Percentiles rank a stretch among this genome's conserved stretches.
phyloP scores from a whole-genome alignment of 2,113 vertebrate species.

The Nothobranchius furzeri region DNA sequence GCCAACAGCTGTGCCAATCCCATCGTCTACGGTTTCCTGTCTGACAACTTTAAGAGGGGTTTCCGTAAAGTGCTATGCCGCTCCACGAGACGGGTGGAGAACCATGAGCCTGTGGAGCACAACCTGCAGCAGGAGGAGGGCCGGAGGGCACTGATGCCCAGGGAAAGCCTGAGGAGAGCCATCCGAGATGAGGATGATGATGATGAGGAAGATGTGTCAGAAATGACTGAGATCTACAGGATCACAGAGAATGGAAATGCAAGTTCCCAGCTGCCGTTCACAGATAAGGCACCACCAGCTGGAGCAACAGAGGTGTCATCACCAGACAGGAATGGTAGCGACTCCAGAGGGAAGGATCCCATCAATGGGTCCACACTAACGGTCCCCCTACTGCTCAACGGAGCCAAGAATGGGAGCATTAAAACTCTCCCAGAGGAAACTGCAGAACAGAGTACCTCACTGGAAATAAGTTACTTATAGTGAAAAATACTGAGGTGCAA shows the following conservation, averaged over 20 bases:
- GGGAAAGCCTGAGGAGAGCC: conserved; percentile 75
- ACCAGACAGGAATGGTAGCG: conserved; percentile 43
- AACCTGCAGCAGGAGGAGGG: conserved; percentile 67
- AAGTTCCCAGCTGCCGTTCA: conserved; percentile 48
- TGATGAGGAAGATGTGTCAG: conserved; percentile 70
- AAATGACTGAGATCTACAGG: conserved; percentile 83
- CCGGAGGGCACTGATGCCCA: conserved; percentile 71
- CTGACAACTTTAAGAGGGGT: conserved; percentile 95
- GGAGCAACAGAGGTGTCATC: conserved; percentile 47
- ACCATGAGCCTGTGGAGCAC: conserved; percentile 64
- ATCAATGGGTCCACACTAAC: conserved; percentile 44
- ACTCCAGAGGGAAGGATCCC: conserved; percentile 49
- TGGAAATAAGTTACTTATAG: conserved; percentile 88
- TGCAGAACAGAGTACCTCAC: conserved; percentile 73
- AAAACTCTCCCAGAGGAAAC: conserved; percentile 77
- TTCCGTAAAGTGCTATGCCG: conserved; percentile 93
- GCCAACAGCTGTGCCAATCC: conserved; percentile 98
- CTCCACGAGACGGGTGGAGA: conserved; percentile 78
- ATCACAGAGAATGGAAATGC: conserved; percentile 82
- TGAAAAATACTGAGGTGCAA: not conserved
- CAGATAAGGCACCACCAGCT: conserved; percentile 50
- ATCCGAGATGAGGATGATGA: conserved; percentile 65
- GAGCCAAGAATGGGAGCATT: conserved; percentile 68
- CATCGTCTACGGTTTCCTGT: conserved; percentile 93
- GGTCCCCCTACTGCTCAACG: conserved; percentile 62